A percentile compares a stretch with the other conserved stretches of the same genome.
phyloP scores from a whole-genome alignment of 2,888 invertebrate species.

The Amphipoea oculea region DNA sequence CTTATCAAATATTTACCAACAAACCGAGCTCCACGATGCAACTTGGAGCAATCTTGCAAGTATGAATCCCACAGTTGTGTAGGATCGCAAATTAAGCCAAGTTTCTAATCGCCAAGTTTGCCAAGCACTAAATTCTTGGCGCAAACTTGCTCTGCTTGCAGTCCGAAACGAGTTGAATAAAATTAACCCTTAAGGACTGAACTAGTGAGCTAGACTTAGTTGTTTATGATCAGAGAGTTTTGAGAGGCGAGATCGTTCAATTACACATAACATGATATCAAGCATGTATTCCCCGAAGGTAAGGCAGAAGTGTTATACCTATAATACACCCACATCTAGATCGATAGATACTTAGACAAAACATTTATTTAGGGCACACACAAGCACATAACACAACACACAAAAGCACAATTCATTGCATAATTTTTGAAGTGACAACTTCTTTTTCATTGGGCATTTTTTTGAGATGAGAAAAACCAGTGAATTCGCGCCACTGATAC shows the following conservation, averaged over 20 bases:
- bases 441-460: too few species aligned
- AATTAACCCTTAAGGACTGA: conserved; percentile 33
- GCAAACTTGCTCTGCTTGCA: conserved; percentile 48
- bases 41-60: conserved; percentile 26
- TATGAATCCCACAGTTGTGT: conserved; percentile 40
- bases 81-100: conserved; percentile 57
- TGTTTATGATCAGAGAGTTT: background rate
- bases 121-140: conserved; percentile 59
- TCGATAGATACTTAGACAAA: too few species aligned
- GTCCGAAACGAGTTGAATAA: conserved; percentile 41
- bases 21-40: conserved; percentile 18
- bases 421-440: too few species aligned
- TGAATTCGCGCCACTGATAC: too few species aligned
- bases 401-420: too few species aligned
- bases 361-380: too few species aligned
- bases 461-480: too few species aligned
- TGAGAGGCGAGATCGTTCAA: background rate
- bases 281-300: too few species aligned
- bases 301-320: too few species aligned
- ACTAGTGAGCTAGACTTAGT: background rate
- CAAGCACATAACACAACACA: too few species aligned
- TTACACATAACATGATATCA: too few species aligned
- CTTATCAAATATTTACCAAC: background rate
- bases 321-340: too few species aligned
- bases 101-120: conserved; percentile 65